Percentiles rank a stretch among this genome's conserved stretches.
Evolutionary conservation across 2,113 vertebrate species (phyloP).

Genomic region (Gulo gulo): DNA sequence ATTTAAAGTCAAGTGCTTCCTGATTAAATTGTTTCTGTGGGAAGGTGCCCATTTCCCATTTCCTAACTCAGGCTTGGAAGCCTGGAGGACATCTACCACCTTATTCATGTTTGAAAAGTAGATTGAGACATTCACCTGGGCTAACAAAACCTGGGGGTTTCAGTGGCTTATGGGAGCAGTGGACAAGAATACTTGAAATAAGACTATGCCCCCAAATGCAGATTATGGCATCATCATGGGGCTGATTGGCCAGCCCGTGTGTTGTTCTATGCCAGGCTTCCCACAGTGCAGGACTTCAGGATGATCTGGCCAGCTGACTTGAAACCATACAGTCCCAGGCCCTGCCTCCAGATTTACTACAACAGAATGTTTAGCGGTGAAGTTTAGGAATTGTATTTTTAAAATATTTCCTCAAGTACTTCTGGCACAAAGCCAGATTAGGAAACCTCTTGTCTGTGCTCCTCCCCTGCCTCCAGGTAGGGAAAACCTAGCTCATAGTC

Average conservation of each 20-base stretch:
- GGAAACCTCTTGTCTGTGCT: neutral
- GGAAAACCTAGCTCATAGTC: neutral
- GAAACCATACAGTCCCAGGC: neutral
- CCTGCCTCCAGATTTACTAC: neutral
- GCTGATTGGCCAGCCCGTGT: neutral
- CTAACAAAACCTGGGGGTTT: neutral
- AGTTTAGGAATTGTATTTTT: neutral
- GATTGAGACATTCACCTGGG: neutral
- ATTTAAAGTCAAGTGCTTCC: neutral
- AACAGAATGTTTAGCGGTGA: neutral
- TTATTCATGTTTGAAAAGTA: neutral
- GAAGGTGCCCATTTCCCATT: neutral
- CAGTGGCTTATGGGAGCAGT: neutral
- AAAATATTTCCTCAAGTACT: neutral
- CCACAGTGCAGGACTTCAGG: neutral
- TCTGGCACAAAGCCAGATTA: neutral
- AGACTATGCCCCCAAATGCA: neutral
- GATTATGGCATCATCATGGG: neutral
- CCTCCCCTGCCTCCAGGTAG: neutral
- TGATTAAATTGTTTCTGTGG: neutral
- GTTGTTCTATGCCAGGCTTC: neutral
- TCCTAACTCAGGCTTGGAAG: neutral
- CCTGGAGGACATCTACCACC: neutral
- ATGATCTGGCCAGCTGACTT: neutral
- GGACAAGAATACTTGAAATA: neutral